Evolutionary conservation across 2,888 invertebrate species (phyloP), one percentile per base, ranked within the genome.

Genomic region (Ormyrus labotus): DNA sequence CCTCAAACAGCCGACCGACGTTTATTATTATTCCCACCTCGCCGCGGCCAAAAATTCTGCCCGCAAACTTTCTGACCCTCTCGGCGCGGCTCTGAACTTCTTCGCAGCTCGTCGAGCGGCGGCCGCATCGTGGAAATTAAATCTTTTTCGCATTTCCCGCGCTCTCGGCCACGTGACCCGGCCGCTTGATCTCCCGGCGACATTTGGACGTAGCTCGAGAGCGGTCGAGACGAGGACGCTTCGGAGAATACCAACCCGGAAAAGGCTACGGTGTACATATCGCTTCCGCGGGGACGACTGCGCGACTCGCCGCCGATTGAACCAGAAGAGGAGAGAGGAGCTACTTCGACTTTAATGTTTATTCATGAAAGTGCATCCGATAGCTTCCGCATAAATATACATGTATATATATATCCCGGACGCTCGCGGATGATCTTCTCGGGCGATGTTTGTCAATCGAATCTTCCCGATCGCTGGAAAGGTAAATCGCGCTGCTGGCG

Each of bases 231-330:
- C 53, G 67, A 51, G 82, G 82, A 84, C 82, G 81, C 80, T 73
- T 83, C 81, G 78, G 81, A 83, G 84, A 85, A 84, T 85, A 83
- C 80, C 83, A 83, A 84, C 83, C 81, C 82, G 80, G 73, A 79
- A 75, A 82, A 81, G 74, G 3, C 77, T 75, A 4, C 34, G 34
- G 34, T 34, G 2, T 34, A 81, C 47, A 34, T 4, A 64, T 78
- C 50, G 34, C 50, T 19, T 47, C 61, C 65, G 48, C 50, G 34
- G 48, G 70, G 58, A 11, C 60, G 71, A 19, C 11, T 61, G 50
- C 5, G 53, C 55, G 72, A 64, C 72, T 64, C 65, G 53, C 63
- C 63, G 72, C 64, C 74, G 57, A 74, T 74, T 57, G 74, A 74
- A 55, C 63, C 2, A 8, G 6, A 63, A 7, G 51, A 51, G 51